phyloP scores from a whole-genome alignment of 2,113 vertebrate species.

The Charina bottae region DNA sequence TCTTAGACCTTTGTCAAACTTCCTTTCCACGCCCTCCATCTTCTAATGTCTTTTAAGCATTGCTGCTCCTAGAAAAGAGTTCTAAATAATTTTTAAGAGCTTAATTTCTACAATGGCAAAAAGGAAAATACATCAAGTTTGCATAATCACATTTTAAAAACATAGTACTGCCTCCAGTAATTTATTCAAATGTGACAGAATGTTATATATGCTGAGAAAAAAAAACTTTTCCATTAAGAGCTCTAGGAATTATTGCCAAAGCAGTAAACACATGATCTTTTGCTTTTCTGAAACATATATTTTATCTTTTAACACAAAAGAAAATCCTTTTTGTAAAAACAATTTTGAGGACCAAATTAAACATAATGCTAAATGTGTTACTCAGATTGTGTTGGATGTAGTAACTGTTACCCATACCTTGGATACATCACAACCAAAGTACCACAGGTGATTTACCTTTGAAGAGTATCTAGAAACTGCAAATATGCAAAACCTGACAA shows the following conservation, averaged over 20 bases:
- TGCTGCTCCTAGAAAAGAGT: not conserved
- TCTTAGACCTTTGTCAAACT: not conserved
- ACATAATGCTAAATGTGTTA: not conserved
- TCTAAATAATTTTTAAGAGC: not conserved
- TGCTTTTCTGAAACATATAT: not conserved
- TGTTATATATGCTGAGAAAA: not conserved
- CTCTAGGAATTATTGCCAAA: not conserved
- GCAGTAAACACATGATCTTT: not conserved
- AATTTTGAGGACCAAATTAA: not conserved
- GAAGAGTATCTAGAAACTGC: not conserved
- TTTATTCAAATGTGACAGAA: not conserved
- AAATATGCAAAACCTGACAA: not conserved
- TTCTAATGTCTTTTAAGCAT: not conserved
- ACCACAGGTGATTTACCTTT: not conserved
- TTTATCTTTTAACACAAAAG: not conserved
- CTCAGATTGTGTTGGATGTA: not conserved
- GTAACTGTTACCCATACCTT: not conserved
- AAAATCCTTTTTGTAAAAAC: not conserved
- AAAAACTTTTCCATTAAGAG: not conserved
- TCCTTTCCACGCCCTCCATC: not conserved
- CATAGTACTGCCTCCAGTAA: not conserved
- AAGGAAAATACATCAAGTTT: not conserved
- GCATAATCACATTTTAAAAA: not conserved
- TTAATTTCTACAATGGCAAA: not conserved
- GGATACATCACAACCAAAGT: not conserved